Evolutionary conservation across 2,113 vertebrate genomes (phyloP).

Genomic region (Camelus dromedarius): DNA sequence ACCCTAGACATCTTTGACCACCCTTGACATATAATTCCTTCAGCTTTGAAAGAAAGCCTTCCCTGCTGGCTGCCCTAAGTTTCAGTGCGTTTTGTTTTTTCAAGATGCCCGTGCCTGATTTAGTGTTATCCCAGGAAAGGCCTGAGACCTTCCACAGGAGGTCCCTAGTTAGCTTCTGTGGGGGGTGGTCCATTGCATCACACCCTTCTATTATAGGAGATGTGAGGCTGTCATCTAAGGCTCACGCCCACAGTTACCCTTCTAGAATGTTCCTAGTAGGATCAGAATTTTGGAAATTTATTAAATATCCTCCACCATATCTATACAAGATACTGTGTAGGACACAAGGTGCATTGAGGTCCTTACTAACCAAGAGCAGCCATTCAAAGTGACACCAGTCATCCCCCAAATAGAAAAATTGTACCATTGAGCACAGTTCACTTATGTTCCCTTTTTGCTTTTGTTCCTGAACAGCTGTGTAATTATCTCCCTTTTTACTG

Average conservation of each 20-base stretch:
- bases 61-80: not conserved
- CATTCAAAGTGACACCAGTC: not conserved
- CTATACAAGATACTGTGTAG: not conserved
- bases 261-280: conserved; percentile 34
- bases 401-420: not conserved
- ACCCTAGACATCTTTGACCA: not conserved
- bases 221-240: not conserved
- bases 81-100: conserved; percentile 40
- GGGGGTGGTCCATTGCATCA: not conserved
- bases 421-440: not conserved
- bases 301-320: not conserved
- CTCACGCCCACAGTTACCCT: not conserved
- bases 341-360: not conserved
- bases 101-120: not conserved
- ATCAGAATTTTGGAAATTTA: not conserved
- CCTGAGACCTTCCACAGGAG: not conserved
- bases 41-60: conserved; percentile 45
- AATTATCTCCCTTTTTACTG: conserved; percentile 72
- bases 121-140: not conserved
- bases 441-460: conserved; percentile 29
- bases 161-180: not conserved
- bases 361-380: not conserved
- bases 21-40: not conserved
- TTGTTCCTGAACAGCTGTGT: conserved; percentile 68
- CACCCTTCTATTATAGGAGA: not conserved